phyloP scores from a whole-genome alignment of 2,888 invertebrate genomes.

The Lochmaea capreae region DNA sequence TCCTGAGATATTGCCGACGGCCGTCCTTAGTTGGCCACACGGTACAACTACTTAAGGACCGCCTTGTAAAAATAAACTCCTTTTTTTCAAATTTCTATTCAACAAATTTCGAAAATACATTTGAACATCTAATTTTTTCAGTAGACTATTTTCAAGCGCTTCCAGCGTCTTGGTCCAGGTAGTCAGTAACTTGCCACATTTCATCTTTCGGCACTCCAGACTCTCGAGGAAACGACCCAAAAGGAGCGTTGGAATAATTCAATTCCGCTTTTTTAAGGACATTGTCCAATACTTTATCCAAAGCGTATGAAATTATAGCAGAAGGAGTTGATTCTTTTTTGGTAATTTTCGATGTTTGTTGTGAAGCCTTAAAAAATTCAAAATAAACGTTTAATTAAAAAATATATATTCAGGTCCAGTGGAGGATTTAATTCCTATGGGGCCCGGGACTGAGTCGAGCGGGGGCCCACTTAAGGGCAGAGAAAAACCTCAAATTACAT shows the following conservation, averaged over 20 bases:
- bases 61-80: no score
- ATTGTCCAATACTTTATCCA: slow-evolving; percentile 14
- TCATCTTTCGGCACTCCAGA: slow-evolving; percentile 5
- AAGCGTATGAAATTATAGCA: slow-evolving; percentile 4
- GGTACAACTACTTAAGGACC: no score
- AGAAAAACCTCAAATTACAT: no score
- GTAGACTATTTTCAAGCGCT: neutral
- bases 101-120: no score
- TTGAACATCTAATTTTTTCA: neutral
- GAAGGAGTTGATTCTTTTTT: slow-evolving; percentile 14
- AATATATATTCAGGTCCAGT: no score
- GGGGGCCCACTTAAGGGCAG: no score
- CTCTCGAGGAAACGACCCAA: neutral
- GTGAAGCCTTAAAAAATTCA: neutral
- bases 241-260: neutral
- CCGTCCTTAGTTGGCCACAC: no score
- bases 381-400: neutral
- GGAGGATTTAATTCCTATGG: no score
- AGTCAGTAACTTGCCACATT: neutral
- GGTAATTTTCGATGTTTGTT: neutral
- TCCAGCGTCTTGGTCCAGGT: neutral
- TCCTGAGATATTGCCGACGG: no score
- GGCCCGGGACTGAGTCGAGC: no score
- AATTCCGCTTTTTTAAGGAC: neutral
- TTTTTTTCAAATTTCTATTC: no score